Conservation (phyloP, 2,113 vertebrate genomes). For the Rhinolophus sinicus region DNA sequence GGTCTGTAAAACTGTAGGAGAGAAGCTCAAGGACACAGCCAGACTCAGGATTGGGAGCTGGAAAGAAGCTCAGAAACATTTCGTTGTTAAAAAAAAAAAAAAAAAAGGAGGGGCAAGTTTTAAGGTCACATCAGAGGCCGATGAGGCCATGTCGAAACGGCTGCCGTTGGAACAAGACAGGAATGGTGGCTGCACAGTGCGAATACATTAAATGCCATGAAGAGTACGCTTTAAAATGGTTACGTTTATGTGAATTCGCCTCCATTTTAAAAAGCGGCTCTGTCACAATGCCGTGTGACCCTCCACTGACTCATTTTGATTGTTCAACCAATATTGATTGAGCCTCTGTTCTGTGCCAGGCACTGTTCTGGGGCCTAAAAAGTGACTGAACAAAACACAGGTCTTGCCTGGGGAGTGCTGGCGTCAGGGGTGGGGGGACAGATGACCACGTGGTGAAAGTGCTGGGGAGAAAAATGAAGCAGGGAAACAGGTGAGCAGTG, state of each 20-base stretch:
- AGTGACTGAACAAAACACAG: too few species aligned
- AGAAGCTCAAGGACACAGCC: neutral
- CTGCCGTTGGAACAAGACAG: neutral
- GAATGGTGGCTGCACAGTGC: rapidly evolving
- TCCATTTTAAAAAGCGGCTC: neutral
- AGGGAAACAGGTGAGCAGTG: neutral
- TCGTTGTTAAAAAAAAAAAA: neutral
- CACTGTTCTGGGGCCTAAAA: neutral
- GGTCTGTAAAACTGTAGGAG: rapidly evolving
- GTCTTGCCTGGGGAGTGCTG: neutral
- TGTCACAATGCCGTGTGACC: neutral
- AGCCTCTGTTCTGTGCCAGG: neutral
- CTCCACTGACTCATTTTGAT: rapidly evolving
- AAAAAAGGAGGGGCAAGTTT: neutral
- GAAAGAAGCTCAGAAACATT: neutral
- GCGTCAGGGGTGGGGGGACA: rapidly evolving
- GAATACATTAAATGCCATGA: rapidly evolving
- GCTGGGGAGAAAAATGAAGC: neutral
- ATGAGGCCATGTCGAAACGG: neutral
- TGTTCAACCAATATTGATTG: rapidly evolving
- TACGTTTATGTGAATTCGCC: neutral
- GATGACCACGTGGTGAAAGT: rapidly evolving
- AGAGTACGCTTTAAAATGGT: rapidly evolving
- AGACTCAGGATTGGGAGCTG: neutral
- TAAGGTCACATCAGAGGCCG: neutral